phyloP scores from a whole-genome alignment of 1,140 invertebrate genomes.

The Scylla paramamosain region DNA sequence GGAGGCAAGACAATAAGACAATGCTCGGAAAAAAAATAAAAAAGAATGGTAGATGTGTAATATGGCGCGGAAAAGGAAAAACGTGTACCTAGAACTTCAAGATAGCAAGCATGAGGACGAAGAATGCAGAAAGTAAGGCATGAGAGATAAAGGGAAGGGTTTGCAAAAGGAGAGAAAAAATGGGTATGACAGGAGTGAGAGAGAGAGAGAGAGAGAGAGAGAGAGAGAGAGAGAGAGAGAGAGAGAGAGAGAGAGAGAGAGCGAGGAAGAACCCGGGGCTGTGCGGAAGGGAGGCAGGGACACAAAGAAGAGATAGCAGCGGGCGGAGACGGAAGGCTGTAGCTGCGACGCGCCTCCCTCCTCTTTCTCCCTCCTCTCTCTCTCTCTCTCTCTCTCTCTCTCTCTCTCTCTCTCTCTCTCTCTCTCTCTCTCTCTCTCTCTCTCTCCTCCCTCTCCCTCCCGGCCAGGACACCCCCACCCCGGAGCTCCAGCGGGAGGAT shows the following conservation, averaged over 20 bases:
- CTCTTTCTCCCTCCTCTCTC: background rate
- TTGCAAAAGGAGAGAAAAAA: background rate
- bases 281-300: background rate
- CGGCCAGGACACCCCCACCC: background rate
- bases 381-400: background rate
- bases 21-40: background rate
- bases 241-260: background rate
- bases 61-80: background rate
- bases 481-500: background rate
- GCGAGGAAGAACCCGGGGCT: background rate
- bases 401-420: background rate
- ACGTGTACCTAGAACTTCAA: background rate
- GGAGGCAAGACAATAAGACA: background rate
- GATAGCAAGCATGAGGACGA: background rate
- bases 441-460: background rate
- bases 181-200: background rate
- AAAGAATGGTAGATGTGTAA: background rate
- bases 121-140: background rate
- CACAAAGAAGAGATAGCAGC: slow-evolving; percentile 25
- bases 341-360: background rate
- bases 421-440: no score
- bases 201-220: background rate
- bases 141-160: background rate
- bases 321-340: background rate
- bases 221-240: background rate